Evolutionary conservation across 2,797 vertebrate species (phyloP).

Genomic region (Brotula barbata): DNA sequence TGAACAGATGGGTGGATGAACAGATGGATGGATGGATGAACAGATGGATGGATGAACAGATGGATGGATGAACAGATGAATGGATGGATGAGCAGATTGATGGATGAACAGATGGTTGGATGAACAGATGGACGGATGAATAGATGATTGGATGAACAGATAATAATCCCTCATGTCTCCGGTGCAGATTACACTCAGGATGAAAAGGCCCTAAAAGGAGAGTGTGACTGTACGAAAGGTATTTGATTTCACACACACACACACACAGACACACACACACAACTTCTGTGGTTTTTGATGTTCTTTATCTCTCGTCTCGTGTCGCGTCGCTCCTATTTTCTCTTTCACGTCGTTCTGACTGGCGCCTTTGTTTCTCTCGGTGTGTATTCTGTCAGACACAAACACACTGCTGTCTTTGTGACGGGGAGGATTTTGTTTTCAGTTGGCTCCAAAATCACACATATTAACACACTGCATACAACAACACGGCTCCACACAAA

Average conservation of each 20-base stretch:
- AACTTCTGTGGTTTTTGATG: conserved; percentile 7
- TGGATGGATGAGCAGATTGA: too few species aligned
- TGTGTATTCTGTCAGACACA: conserved; percentile 28
- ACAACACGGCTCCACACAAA: too few species aligned
- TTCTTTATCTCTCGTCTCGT: conserved; percentile 7
- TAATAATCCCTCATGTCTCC: too few species aligned
- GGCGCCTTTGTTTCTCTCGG: conserved; percentile 45
- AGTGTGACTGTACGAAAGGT: conserved; percentile 93
- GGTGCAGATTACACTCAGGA: conserved; percentile 98
- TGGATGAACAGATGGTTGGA: background rate
- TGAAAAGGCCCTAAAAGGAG: conserved; percentile 91
- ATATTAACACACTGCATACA: conserved; percentile 41
- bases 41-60: too few species aligned
- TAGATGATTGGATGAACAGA: too few species aligned
- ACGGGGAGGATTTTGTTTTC: conserved; percentile 45
- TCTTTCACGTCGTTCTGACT: conserved; percentile 25
- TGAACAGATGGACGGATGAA: too few species aligned
- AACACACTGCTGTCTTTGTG: conserved; percentile 58
- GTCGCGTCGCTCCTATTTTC: too few species aligned
- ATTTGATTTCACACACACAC: conserved; percentile 38
- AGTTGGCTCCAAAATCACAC: conserved; percentile 45
- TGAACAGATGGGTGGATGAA: too few species aligned
- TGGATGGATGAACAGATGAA: too few species aligned
- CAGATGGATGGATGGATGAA: too few species aligned
- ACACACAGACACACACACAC: too few species aligned